Evolutionary conservation across 1,140 invertebrate genomes (phyloP).

Genomic region (Cataglyphis hispanica): DNA sequence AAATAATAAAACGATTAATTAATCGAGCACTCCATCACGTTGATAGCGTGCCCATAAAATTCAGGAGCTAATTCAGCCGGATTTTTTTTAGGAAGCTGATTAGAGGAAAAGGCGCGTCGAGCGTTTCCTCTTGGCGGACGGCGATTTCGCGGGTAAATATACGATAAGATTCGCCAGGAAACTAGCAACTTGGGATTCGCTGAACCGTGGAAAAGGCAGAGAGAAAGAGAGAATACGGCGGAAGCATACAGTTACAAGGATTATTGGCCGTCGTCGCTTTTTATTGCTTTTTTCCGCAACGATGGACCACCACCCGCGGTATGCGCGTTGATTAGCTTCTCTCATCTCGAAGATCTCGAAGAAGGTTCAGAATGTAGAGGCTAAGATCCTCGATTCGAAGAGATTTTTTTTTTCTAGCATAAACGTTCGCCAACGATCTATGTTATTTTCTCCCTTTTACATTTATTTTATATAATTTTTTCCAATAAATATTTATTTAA

Average conservation of each 20-base stretch:
- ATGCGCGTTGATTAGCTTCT: conserved; percentile 35
- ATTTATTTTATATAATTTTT: neutral
- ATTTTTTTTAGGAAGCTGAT: neutral
- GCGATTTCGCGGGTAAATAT: conserved; percentile 12
- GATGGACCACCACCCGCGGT: conserved; percentile 39
- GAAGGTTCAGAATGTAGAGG: neutral
- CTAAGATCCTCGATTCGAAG: neutral
- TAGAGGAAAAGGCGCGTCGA: neutral
- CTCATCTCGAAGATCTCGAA: neutral
- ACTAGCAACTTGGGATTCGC: conserved; percentile 15
- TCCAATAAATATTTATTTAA: neutral
- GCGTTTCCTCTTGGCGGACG: neutral
- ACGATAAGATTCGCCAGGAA: conserved; percentile 10
- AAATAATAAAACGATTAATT: neutral
- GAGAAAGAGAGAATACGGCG: conserved; percentile 16
- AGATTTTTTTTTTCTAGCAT: neutral
- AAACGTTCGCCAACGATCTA: neutral
- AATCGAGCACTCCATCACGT: neutral
- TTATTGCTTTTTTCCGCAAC: conserved; percentile 1
- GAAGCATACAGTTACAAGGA: conserved; percentile 30
- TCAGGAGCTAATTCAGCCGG: conserved; percentile 5
- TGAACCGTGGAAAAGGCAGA: conserved; percentile 12
- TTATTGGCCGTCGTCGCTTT: conserved; percentile 35
- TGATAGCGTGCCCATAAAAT: neutral
- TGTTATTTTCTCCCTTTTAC: neutral